A percentile compares a stretch with the other conserved stretches of the same genome.
These are phyloP conservation scores for Clepsis dumicolana DNA, from an alignment of 2,888 invertebrate genomes.

Conservation along the genomic window DNA sequence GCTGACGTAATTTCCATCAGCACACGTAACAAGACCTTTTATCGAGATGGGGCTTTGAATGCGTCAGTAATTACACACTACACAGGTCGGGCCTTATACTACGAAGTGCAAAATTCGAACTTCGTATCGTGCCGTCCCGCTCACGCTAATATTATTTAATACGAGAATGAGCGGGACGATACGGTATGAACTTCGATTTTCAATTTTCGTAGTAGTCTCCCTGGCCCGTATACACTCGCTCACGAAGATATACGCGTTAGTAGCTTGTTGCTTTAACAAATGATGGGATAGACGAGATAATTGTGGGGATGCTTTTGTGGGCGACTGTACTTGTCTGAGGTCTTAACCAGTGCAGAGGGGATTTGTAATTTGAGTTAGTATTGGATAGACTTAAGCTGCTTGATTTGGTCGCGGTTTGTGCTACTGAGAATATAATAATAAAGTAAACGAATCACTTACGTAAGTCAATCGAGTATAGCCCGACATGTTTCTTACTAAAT, in stretches of 20 bases:
- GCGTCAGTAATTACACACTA: slow-evolving; percentile 29
- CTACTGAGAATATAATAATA: no score
- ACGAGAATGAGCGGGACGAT: no score
- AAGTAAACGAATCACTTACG: no score
- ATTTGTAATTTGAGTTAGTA: slow-evolving; percentile 3
- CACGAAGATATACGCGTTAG: slow-evolving; percentile 3
- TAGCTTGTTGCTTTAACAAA: slow-evolving; percentile 3
- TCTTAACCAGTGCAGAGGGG: not conserved
- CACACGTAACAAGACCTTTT: slow-evolving; percentile 17
- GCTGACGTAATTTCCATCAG: not conserved
- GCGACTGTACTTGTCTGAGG: not conserved
- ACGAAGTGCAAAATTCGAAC: no score
- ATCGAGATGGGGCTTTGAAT: slow-evolving; percentile 27
- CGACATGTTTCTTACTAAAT: no score
- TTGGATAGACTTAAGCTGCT: not conserved
- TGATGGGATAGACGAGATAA: not conserved
- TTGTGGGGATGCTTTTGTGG: not conserved
- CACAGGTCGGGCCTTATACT: no score
- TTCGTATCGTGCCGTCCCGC: no score
- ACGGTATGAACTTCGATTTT: no score
- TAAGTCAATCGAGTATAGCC: no score
- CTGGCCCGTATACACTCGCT: slow-evolving; percentile 1
- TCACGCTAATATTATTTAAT: no score
- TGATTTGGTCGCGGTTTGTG: not conserved
- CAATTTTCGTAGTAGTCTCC: no score